These are phyloP conservation scores for Heterohyrax brucei DNA, from an alignment of 2,797 vertebrate species.

Conservation along the genomic window DNA sequence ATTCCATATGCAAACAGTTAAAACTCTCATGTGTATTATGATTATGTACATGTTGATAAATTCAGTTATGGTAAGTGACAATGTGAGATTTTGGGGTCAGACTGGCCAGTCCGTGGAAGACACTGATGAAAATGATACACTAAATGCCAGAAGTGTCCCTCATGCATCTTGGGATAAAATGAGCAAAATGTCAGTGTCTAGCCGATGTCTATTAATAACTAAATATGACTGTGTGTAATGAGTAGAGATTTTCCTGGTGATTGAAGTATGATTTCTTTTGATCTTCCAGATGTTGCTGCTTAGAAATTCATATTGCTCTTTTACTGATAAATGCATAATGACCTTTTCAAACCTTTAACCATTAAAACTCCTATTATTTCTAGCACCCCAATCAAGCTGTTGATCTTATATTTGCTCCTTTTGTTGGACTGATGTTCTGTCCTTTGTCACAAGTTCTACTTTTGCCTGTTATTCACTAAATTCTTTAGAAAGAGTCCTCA, in stretches of 20 bases:
- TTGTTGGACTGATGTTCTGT: slow-evolving; percentile 61
- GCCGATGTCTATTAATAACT: slow-evolving; percentile 93
- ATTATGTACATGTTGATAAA: slow-evolving; percentile 96
- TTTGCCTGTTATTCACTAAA: not conserved
- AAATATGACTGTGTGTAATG: slow-evolving; percentile 92
- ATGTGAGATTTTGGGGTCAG: slow-evolving; percentile 94
- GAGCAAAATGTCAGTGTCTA: slow-evolving; percentile 93
- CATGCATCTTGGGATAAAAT: slow-evolving; percentile 93
- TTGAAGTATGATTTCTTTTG: slow-evolving; percentile 93
- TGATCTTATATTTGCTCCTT: not conserved
- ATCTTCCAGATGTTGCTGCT: slow-evolving; percentile 93
- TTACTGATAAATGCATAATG: slow-evolving; percentile 88
- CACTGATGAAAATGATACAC: slow-evolving; percentile 94
- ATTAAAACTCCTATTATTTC: slow-evolving; percentile 83
- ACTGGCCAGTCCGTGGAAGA: slow-evolving; percentile 92
- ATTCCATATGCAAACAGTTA: slow-evolving; percentile 97
- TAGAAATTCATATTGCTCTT: slow-evolving; percentile 91
- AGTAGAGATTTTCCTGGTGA: slow-evolving; percentile 93
- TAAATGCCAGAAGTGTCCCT: slow-evolving; percentile 95
- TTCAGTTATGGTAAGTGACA: slow-evolving; percentile 96
- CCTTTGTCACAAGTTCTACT: not conserved
- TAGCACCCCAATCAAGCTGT: slow-evolving; percentile 71
- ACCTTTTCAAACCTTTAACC: slow-evolving; percentile 90
- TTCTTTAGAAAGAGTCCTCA: not conserved
- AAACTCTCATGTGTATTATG: slow-evolving; percentile 92